A percentile compares a stretch with the other conserved stretches of the same genome.
These are phyloP conservation scores for Sisor rabdophorus DNA, from an alignment of 2,113 vertebrate species.

Conservation along the genomic window DNA sequence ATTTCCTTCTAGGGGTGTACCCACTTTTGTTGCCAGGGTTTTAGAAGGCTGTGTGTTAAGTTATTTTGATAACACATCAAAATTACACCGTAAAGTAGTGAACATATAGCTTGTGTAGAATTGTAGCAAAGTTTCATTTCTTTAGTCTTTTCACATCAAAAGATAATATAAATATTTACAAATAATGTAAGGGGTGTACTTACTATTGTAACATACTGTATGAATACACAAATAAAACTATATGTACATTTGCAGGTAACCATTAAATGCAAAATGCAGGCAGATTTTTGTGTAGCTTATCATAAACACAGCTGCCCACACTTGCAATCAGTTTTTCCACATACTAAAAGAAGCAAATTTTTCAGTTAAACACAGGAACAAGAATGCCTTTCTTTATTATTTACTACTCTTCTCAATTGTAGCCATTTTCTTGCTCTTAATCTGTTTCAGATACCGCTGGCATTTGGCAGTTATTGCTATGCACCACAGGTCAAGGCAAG, in stretches of 20 bases:
- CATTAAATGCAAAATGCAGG: background rate
- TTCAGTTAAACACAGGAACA: background rate
- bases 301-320: background rate
- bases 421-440: background rate
- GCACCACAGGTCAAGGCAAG: conserved; percentile 20
- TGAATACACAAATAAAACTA: background rate
- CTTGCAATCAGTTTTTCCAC: background rate
- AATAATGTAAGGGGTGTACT: no score
- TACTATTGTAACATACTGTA: no score
- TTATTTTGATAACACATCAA: no score
- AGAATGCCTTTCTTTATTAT: background rate
- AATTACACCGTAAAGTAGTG: no score
- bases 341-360: background rate
- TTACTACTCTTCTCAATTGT: conserved; percentile 18
- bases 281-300: conserved; percentile 1
- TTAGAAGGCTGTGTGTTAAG: no score
- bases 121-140: no score
- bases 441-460: conserved; percentile 26
- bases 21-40: no score
- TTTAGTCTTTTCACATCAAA: no score
- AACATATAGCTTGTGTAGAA: no score
- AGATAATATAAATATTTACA: no score
- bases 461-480: conserved; percentile 27
- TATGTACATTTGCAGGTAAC: background rate
- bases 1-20: no score